phyloP scores from a whole-genome alignment of 1,140 invertebrate species.

The Neodiprion fabricii region DNA sequence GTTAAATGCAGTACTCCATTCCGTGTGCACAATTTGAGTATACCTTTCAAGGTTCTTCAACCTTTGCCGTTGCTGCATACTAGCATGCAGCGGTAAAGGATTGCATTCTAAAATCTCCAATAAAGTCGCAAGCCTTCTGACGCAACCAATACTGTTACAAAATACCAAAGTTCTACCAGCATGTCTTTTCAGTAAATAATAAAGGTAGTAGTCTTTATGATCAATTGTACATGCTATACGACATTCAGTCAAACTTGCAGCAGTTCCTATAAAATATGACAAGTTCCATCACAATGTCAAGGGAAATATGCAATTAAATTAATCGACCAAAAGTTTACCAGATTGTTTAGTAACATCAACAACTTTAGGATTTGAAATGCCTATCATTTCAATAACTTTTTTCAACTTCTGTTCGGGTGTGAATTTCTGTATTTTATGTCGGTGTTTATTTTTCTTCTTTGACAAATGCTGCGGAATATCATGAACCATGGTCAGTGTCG shows the following conservation, averaged over 20 bases:
- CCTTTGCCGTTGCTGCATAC: conserved; percentile 93
- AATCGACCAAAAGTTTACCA: conserved; percentile 48
- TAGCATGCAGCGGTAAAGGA: conserved; percentile 89
- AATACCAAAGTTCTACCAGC: conserved; percentile 94
- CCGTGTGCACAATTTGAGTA: conserved; percentile 10
- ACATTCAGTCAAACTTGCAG: conserved; percentile 83
- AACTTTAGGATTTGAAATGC: conserved; percentile 89
- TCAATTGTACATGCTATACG: conserved; percentile 78
- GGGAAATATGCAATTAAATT: conserved; percentile 35
- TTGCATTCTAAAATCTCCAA: conserved; percentile 80
- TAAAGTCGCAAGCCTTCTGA: conserved; percentile 83
- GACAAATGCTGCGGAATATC: conserved; percentile 79
- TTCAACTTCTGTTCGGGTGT: conserved; percentile 76
- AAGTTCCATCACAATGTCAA: conserved; percentile 30
- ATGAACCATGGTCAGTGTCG: conserved; percentile 92
- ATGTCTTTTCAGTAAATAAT: conserved; percentile 88
- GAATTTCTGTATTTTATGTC: conserved; percentile 69
- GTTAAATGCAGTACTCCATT: conserved; percentile 8
- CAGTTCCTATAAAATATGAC: conserved; percentile 69
- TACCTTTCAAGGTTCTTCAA: conserved; percentile 92
- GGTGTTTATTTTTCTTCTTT: conserved; percentile 66
- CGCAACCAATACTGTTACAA: conserved; percentile 95
- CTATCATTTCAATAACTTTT: conserved; percentile 74
- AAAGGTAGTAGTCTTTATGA: conserved; percentile 92
- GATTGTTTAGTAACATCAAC: conserved; percentile 88